Evolutionary conservation across 92 coral and sea anemone genomes (phyloP).

Genomic region (Virgularia gustaviana): DNA sequence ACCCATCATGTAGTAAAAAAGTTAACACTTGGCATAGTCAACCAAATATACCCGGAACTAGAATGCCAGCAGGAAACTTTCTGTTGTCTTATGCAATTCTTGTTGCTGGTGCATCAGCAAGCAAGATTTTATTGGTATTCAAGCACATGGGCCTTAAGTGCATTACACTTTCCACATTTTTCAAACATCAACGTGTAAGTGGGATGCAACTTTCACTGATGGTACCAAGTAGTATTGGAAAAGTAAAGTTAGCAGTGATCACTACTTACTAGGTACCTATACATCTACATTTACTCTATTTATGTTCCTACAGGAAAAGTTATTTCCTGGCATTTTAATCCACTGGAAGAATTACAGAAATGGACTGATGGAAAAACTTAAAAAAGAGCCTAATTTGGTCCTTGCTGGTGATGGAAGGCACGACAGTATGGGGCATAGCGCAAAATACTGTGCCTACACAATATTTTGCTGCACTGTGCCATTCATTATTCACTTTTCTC

Average conservation of each 20-base stretch:
- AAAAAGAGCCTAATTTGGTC: not conserved
- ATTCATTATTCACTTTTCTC: not conserved
- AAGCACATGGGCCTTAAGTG: constrained; percentile 52
- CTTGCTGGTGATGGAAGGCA: constrained; percentile 2
- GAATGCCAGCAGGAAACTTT: constrained; percentile 46
- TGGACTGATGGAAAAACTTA: not conserved
- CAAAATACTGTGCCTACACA: not conserved
- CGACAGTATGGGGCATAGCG: not conserved
- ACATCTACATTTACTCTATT: too few species aligned
- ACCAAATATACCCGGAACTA: constrained; percentile 22
- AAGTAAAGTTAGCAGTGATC: not conserved
- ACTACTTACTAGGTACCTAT: too few species aligned
- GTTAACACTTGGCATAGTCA: constrained; percentile 43
- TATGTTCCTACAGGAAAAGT: not conserved
- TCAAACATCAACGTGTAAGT: constrained; percentile 45
- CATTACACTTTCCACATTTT: constrained; percentile 34
- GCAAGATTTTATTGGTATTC: constrained; percentile 31
- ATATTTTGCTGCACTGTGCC: not conserved
- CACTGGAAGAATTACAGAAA: not conserved
- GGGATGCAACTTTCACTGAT: too few species aligned
- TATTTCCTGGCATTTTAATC: not conserved
- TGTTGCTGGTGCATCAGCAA: constrained; percentile 43
- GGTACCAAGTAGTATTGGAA: not conserved
- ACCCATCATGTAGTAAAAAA: constrained; percentile 21
- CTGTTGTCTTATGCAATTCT: constrained; percentile 37